Evolutionary conservation across 2,113 vertebrate genomes (phyloP).

Genomic region (Cisticola juncidis): DNA sequence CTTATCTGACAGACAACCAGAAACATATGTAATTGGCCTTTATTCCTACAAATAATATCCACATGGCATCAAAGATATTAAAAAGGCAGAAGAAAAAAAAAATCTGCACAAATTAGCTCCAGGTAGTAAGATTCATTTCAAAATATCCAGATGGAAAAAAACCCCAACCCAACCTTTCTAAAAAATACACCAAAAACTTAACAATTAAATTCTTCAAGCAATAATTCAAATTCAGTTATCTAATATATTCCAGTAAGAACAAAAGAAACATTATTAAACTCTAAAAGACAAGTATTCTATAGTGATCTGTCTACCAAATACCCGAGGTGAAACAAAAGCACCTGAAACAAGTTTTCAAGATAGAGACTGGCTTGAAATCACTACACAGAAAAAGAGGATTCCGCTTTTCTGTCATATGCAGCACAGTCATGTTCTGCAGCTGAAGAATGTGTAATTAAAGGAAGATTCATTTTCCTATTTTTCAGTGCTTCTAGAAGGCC

Average conservation of each 20-base stretch:
- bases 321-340: not conserved
- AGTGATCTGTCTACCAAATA: not conserved
- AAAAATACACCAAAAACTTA: not conserved
- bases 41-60: not conserved
- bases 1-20: not conserved
- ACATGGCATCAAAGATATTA: not conserved
- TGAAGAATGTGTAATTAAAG: not conserved
- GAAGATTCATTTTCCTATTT: not conserved
- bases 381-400: not conserved
- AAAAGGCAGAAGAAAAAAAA: not conserved
- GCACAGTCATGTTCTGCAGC: not conserved
- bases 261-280: not conserved
- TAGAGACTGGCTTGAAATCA: not conserved
- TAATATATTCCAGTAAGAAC: not conserved
- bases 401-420: not conserved
- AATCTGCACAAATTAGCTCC: not conserved
- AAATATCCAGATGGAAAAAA: not conserved
- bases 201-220: not conserved
- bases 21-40: not conserved
- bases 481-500: not conserved
- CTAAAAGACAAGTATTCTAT: not conserved
- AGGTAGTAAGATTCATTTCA: not conserved
- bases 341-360: not conserved
- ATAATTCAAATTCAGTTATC: not conserved
- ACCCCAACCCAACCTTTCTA: fast-evolving